Percentiles rank a stretch among this genome's conserved stretches.
phyloP scores from a whole-genome alignment of 1,140 invertebrate species.

The Lasioglossum baleicum region DNA sequence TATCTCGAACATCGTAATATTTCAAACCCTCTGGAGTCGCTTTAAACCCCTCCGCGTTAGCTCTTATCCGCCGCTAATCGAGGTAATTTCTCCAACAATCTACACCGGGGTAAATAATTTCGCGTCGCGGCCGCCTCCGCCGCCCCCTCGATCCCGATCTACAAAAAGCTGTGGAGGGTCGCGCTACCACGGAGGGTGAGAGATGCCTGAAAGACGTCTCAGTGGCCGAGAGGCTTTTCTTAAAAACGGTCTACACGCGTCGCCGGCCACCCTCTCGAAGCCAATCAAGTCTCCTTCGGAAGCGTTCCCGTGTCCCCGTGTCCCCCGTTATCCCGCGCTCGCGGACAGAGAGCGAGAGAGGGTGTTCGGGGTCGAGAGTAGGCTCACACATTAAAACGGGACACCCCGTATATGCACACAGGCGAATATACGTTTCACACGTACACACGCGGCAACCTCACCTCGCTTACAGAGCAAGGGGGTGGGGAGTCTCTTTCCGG shows the following conservation, averaged over 20 bases:
- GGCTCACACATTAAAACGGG: constrained; percentile 39
- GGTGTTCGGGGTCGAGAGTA: neutral
- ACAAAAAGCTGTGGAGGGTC: neutral
- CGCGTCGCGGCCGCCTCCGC: neutral
- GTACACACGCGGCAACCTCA: constrained; percentile 60
- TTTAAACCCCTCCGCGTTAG: neutral
- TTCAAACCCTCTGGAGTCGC: neutral
- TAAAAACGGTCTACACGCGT: constrained; percentile 36
- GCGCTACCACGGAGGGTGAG: neutral
- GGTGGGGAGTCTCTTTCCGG: constrained; percentile 62
- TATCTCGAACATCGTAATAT: neutral
- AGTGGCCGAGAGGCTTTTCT: neutral
- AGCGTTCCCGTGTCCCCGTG: constrained; percentile 11
- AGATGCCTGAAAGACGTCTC: neutral
- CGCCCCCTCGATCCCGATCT: neutral
- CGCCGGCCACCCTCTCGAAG: constrained; percentile 34
- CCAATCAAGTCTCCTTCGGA: constrained; percentile 45
- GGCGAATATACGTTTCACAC: constrained; percentile 53
- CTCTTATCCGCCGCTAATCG: neutral
- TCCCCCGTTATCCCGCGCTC: constrained; percentile 25
- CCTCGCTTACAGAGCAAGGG: constrained; percentile 57
- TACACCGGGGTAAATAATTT: neutral
- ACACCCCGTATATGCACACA: constrained; percentile 50
- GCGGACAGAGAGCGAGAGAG: neutral
- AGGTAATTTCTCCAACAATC: neutral